A percentile compares a stretch with the other conserved stretches of the same genome.
Conservation (phyloP, 1,140 invertebrate genomes). For the Thaumatotibia leucotreta region DNA sequence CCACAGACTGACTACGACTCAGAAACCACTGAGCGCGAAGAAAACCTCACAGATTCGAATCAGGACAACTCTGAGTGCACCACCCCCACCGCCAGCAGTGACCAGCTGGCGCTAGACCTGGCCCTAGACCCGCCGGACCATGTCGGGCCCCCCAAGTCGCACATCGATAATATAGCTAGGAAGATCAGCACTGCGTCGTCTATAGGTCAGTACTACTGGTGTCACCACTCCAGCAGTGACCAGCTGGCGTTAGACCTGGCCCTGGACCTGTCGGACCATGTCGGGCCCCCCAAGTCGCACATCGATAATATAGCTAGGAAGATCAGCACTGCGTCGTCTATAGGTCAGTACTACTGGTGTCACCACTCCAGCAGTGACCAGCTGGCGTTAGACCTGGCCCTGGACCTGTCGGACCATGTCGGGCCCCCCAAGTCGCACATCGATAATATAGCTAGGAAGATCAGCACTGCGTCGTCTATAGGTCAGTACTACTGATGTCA, state of each 20-base stretch:
- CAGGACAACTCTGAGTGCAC: slow-evolving; percentile 76
- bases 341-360: slow-evolving; percentile 41
- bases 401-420: slow-evolving; percentile 35
- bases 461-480: slow-evolving; percentile 66
- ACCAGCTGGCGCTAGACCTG: slow-evolving; percentile 64
- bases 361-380: not conserved
- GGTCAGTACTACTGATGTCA: slow-evolving; percentile 35
- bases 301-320: slow-evolving; percentile 37
- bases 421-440: slow-evolving; percentile 26
- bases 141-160: too few relatives aligned
- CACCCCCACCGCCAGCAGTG: slow-evolving; percentile 68
- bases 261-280: slow-evolving; percentile 36
- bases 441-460: slow-evolving; percentile 41
- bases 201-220: too few relatives aligned
- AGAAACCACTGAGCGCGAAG: slow-evolving; percentile 70
- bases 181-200: too few relatives aligned
- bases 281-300: slow-evolving; percentile 25
- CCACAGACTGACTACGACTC: slow-evolving; percentile 68
- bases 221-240: slow-evolving; percentile 67
- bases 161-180: too few relatives aligned
- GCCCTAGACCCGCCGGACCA: slow-evolving; percentile 55
- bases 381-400: slow-evolving; percentile 58
- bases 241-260: slow-evolving; percentile 62
- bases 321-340: slow-evolving; percentile 66
- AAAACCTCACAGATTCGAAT: slow-evolving; percentile 74